Evolutionary conservation across 2,113 vertebrate genomes (phyloP), one percentile per base, ranked within the genome.

Genomic region (Microtus richardsoni): DNA sequence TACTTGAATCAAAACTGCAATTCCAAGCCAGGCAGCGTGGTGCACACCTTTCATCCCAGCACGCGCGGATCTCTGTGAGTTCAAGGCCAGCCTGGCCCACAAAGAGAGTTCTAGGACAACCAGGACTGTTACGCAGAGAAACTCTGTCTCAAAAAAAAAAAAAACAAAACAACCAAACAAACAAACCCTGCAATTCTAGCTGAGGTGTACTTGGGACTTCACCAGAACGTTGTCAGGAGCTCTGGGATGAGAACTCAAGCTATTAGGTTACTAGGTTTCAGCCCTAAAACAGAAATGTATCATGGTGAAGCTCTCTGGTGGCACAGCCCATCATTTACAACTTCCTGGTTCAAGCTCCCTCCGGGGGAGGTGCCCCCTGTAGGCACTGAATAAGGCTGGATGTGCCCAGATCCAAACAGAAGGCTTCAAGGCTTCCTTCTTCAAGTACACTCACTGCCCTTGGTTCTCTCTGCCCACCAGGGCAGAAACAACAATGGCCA

Each of bases 1-100:
- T 86, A 94, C 97, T 98, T 98, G 89, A 98, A 97, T 85, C 97
- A 68, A 44, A 97, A 97, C 93, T 91, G 71, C 77, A 58, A 73
- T 73, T 73, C 70, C 70, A 39, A 73, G 19, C 17, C 19, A 39
- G n/a, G n/a, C n/a, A n/a, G 36, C n/a, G 3, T 73, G n/a, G 36
- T n/a, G 1, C n/a, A 39, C 26, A 12, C 19, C n/a, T 39, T 73
- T 73, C 21, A 39, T 39, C n/a, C 70, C n/a, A 73, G n/a, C 70
- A 73, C n/a, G 44, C 5, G 44, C n/a, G 4, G 19, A 10, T 73
- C n/a, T 73, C 70, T 73, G 10, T 39, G 70, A 39, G 70, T 73
- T 39, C 7, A 4, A 73, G 70, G n/a, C 36, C 36, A 73, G 70
- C 70, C 70, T 73, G 19, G 70, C 19, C 19, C n/a, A 73, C 17